These are phyloP conservation scores for Drosophila pegasa DNA, from an alignment of 2,888 invertebrate species.

Conservation along the genomic window DNA sequence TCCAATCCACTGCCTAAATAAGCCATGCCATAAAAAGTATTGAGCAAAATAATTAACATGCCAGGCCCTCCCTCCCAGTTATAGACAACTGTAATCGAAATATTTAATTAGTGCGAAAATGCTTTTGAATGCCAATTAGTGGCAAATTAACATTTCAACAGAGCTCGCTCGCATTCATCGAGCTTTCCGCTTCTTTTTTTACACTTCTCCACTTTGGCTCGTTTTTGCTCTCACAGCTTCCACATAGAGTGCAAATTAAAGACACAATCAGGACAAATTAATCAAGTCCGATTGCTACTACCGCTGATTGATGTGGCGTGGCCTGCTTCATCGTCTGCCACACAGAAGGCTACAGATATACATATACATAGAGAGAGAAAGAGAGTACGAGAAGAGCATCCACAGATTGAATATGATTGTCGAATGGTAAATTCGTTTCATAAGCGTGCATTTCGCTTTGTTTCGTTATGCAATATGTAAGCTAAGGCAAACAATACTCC, in stretches of 20 bases:
- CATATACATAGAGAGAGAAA: background rate
- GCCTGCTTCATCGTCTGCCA: constrained; percentile 26
- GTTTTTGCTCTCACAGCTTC: constrained; percentile 14
- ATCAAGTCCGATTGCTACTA: constrained; percentile 70
- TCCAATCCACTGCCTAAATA: constrained; percentile 69
- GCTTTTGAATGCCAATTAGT: constrained; percentile 81
- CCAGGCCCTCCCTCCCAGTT: constrained; percentile 12
- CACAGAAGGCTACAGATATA: background rate
- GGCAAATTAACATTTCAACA: constrained; percentile 76
- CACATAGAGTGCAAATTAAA: constrained; percentile 70
- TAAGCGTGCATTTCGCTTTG: constrained; percentile 48
- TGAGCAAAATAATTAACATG: constrained; percentile 56
- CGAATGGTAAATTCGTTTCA: constrained; percentile 55
- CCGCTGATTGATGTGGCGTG: constrained; percentile 72
- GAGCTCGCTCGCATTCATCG: constrained; percentile 39
- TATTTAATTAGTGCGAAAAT: constrained; percentile 81
- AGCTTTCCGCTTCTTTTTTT: constrained; percentile 1
- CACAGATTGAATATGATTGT: constrained; percentile 14
- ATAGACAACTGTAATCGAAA: constrained; percentile 68
- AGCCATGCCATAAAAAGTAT: constrained; percentile 47
- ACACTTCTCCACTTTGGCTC: constrained; percentile 13
- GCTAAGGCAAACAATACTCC: constrained; percentile 65
- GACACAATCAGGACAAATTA: constrained; percentile 80
- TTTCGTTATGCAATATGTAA: constrained; percentile 20
- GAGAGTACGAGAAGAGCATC: constrained; percentile 1